phyloP scores from a whole-genome alignment of 2,797 vertebrate genomes.

The Platalea minor region DNA sequence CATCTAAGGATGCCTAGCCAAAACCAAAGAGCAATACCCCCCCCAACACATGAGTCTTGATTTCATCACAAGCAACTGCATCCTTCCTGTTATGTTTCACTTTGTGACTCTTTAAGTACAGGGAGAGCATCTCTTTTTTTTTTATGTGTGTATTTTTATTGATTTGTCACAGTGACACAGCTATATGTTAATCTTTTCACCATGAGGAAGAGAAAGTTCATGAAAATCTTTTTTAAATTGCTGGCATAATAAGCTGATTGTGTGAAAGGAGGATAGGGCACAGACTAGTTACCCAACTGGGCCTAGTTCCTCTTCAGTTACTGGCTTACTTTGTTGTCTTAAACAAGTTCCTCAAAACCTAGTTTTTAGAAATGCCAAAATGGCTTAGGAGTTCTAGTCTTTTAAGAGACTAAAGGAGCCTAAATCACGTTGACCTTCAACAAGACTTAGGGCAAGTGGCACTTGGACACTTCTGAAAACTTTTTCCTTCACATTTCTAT shows the following conservation, averaged over 20 bases:
- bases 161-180: not conserved
- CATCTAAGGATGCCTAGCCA: conserved; percentile 77
- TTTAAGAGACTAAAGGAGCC: not conserved
- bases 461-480: not conserved
- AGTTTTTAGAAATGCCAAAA: not conserved
- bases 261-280: not conserved
- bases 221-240: not conserved
- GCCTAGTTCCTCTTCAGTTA: not conserved
- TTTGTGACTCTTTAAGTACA: not conserved
- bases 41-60: not conserved
- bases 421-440: not conserved
- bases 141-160: not conserved
- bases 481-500: not conserved
- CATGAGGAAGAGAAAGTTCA: not conserved
- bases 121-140: not conserved
- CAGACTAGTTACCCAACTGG: not conserved
- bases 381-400: not conserved
- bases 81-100: not conserved
- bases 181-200: not conserved
- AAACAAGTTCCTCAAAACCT: not conserved
- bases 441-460: not conserved
- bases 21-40: conserved; percentile 12
- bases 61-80: not conserved
- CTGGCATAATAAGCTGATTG: not conserved
- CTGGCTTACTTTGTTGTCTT: not conserved